These are phyloP conservation scores for Saguinus imperator DNA, from an alignment of 2,113 vertebrate species.

Conservation along the genomic window DNA sequence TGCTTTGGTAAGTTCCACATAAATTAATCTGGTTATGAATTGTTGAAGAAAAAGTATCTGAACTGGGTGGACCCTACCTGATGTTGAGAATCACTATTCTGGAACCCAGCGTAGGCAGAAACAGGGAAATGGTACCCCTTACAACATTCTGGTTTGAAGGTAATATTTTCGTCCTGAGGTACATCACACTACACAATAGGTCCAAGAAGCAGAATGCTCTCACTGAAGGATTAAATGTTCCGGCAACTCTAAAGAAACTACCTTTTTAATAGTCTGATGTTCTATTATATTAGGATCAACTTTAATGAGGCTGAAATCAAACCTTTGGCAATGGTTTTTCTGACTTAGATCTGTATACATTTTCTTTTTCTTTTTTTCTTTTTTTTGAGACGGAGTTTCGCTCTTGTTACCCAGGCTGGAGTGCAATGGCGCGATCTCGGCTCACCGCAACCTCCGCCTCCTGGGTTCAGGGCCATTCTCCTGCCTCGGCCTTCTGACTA, in stretches of 20 bases:
- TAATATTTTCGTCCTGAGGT: not conserved
- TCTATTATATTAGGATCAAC: not conserved
- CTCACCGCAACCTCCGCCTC: too few relatives aligned
- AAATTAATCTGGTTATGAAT: not conserved
- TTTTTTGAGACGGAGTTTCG: too few relatives aligned
- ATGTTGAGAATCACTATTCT: not conserved
- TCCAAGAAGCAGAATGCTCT: not conserved
- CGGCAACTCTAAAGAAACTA: not conserved
- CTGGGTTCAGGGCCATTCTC: too few relatives aligned
- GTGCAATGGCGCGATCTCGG: too few relatives aligned
- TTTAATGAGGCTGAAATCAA: not conserved
- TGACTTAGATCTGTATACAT: not conserved
- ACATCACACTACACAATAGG: not conserved
- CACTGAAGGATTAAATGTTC: not conserved
- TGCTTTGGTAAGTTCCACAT: not conserved
- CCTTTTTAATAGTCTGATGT: not conserved
- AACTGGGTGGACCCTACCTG: not conserved
- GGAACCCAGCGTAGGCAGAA: not conserved
- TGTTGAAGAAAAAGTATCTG: not conserved
- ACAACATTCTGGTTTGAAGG: not conserved
- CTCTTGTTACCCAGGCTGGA: too few relatives aligned
- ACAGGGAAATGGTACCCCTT: not conserved
- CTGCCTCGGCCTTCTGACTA: too few relatives aligned
- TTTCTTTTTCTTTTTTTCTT: not conserved
- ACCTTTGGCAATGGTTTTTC: not conserved